Evolutionary conservation across 2,797 vertebrate genomes (phyloP), one percentile per base, ranked within the genome.

Genomic region (Muraenolepis orangiensis): DNA sequence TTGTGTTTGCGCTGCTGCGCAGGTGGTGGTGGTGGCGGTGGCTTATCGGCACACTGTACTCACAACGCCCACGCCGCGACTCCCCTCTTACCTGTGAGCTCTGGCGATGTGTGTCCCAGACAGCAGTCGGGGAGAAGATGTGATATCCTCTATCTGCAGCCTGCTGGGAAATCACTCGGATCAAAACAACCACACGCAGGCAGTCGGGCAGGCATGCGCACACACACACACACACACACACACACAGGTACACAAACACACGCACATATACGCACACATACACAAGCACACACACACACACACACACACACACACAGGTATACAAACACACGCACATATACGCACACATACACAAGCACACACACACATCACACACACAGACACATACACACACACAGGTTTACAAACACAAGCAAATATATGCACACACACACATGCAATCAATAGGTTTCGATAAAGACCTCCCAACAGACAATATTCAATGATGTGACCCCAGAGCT

Each of bases 91-190:
- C 88, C 90, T 8, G 80, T 46, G 76, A 94, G 76, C 23, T 94
- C 86, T 76, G 87, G 87, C 69, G n/a, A n/a, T n/a, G n/a, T 89
- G 94, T 82, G 82, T 92, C 66, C 91, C 93, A 76, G 92, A 93
- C 72, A 95, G 82, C 66, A 94, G 89, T 79, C 94, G 90, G 90
- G 76, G 94, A 93, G 89, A 93, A 95, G 78, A 93, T 93, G 71
- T 88, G 89, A 74, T 92, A 91, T 70, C 92, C 51, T 78, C 88
- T 90, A 87, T 94, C 85, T 0, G 88, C 81, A 18, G 34, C 36
- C 80, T 94, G 91, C 84, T 94, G 90, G 73, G 92, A 95, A 86
- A 93, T 91, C 61, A 91, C 91, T 20, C 36, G 93, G 78, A 67
- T 16, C 10, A 40, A 78, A 61, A 82, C 51, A 76, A 46, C 64